Evolutionary conservation across 2,888 invertebrate species (phyloP).

Genomic region (Temnothorax unifasciatus): DNA sequence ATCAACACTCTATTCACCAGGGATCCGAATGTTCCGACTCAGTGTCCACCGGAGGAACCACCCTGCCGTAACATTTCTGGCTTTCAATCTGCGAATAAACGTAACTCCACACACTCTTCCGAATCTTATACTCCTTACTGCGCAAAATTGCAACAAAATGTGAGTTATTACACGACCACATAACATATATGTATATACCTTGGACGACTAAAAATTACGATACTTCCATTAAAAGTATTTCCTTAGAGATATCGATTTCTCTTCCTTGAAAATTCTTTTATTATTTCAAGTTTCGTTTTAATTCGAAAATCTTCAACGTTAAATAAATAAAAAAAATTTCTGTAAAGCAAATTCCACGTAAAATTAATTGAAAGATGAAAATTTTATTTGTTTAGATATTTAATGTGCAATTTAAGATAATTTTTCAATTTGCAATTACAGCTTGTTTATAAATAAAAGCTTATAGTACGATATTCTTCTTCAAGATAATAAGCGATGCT

Average conservation of each 20-base stretch:
- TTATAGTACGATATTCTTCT: neutral
- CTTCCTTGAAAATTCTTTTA: neutral
- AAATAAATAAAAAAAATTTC: neutral
- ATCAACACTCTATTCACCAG: conserved; percentile 86
- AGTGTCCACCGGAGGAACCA: conserved; percentile 80
- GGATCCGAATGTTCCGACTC: conserved; percentile 84
- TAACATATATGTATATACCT: neutral
- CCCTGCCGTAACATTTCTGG: conserved; percentile 73
- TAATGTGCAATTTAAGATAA: neutral
- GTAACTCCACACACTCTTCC: conserved; percentile 75
- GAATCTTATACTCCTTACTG: conserved; percentile 82
- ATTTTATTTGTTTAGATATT: neutral
- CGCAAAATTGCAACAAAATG: conserved; percentile 75
- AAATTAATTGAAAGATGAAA: neutral
- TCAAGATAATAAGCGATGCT: too few relatives aligned
- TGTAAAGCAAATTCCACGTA: neutral
- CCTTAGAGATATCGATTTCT: neutral
- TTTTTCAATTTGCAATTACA: neutral
- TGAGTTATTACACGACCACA: neutral
- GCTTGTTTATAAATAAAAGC: neutral
- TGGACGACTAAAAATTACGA: too few relatives aligned
- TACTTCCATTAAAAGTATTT: neutral
- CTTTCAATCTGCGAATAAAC: conserved; percentile 75
- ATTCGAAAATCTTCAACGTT: neutral
- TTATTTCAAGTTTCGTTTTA: conserved; percentile 2